These are phyloP conservation scores for Tenebrosternarchus preto DNA, from an alignment of 2,113 vertebrate genomes.

Conservation along the genomic window DNA sequence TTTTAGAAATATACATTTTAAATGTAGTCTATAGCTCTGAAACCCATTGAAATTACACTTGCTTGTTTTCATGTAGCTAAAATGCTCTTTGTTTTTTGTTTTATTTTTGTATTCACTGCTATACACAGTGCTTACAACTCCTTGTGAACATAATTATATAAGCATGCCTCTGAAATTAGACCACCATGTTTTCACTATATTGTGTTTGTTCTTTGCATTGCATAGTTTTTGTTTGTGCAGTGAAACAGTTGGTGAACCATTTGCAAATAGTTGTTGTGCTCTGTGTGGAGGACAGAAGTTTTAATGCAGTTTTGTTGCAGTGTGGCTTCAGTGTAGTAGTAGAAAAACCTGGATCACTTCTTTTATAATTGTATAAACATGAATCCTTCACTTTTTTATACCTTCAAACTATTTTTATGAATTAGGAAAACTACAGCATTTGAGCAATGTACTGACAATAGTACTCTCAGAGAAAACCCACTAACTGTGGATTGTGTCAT, in stretches of 20 bases:
- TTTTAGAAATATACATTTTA: slow-evolving; percentile 2
- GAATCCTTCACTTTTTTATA: no score
- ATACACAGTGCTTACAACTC: no score
- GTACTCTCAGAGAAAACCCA: background rate
- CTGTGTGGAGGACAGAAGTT: background rate
- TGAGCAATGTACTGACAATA: background rate
- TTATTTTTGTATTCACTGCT: no score
- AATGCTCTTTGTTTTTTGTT: no score
- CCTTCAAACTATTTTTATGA: no score
- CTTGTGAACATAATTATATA: no score
- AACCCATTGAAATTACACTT: slow-evolving; percentile 6
- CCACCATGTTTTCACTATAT: background rate
- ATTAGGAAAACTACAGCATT: no score
- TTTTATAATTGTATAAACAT: background rate
- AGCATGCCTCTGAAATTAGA: background rate
- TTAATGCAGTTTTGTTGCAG: background rate
- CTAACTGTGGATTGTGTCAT: slow-evolving; percentile 2
- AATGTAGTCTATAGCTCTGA: background rate
- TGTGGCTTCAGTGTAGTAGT: background rate
- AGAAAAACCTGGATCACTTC: background rate
- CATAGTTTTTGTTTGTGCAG: background rate
- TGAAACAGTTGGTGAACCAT: background rate
- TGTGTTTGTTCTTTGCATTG: background rate
- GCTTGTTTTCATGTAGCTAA: background rate
- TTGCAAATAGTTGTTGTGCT: slow-evolving; percentile 12